These are phyloP conservation scores for Drosophila nasuta DNA, from an alignment of 1,140 invertebrate genomes.

Conservation along the genomic window DNA sequence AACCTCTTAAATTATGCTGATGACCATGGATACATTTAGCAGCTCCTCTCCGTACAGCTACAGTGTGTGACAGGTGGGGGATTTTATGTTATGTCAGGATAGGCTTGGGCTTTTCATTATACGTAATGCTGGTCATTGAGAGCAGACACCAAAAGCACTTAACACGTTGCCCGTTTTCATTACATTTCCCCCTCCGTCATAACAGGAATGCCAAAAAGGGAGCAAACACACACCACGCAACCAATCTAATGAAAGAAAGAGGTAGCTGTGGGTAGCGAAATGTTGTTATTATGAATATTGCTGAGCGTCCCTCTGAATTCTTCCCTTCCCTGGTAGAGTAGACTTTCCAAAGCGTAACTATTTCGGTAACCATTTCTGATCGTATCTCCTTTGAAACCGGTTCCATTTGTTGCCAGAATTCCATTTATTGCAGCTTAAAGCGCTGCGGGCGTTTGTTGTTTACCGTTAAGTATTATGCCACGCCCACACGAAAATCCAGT, in stretches of 20 bases:
- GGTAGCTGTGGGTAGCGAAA: slow-evolving; percentile 14
- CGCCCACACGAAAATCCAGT: slow-evolving; percentile 33
- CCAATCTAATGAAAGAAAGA: not conserved
- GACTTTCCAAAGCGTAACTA: not conserved
- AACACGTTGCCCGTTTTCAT: slow-evolving; percentile 71
- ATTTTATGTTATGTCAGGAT: slow-evolving; percentile 40
- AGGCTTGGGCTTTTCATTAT: slow-evolving; percentile 66
- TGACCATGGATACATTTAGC: slow-evolving; percentile 55
- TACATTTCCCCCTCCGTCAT: slow-evolving; percentile 59
- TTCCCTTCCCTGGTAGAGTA: not conserved
- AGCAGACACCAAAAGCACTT: slow-evolving; percentile 76
- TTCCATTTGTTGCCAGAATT: not conserved
- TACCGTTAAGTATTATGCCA: slow-evolving; percentile 42
- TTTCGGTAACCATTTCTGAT: slow-evolving; percentile 10
- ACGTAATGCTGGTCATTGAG: slow-evolving; percentile 62
- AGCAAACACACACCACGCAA: not conserved
- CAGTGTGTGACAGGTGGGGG: not conserved
- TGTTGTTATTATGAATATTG: slow-evolving; percentile 29
- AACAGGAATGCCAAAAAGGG: slow-evolving; percentile 57
- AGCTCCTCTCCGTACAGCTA: not conserved
- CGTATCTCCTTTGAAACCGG: slow-evolving; percentile 4
- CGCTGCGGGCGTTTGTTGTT: slow-evolving; percentile 14
- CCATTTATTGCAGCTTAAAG: slow-evolving; percentile 12
- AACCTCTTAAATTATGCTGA: slow-evolving; percentile 83
- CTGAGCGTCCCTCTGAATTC: not conserved